Evolutionary conservation across 2,113 vertebrate genomes (phyloP).

Genomic region (Heliornis fulica): DNA sequence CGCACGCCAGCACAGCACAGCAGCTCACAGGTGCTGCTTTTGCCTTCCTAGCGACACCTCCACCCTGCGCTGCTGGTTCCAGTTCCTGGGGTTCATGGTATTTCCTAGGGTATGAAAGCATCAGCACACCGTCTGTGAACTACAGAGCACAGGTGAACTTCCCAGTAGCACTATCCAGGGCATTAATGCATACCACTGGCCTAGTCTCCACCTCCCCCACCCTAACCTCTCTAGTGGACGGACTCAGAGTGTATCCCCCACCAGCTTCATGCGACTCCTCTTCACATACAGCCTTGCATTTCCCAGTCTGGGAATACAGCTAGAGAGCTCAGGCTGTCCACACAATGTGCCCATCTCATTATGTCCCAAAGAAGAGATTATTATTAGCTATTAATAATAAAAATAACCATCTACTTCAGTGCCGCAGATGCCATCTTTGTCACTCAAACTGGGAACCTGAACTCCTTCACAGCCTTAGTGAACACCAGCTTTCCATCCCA

Average conservation of each 20-base stretch:
- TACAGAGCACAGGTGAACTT: rapidly evolving
- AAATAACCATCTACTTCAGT: neutral
- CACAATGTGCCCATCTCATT: neutral
- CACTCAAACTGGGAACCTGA: neutral
- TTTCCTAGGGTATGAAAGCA: rapidly evolving
- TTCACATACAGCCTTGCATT: neutral
- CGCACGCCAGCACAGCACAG: neutral
- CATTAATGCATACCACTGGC: neutral
- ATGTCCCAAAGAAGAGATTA: neutral
- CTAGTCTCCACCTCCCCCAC: neutral
- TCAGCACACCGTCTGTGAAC: rapidly evolving
- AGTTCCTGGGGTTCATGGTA: neutral
- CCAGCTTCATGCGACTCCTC: neutral
- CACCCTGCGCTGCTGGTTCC: neutral
- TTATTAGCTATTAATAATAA: neutral
- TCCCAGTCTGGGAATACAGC: neutral
- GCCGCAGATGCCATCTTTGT: neutral
- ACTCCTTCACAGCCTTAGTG: neutral
- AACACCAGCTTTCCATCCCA: neutral
- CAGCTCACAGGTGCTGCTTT: neutral
- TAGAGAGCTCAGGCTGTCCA: neutral
- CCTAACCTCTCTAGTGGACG: neutral
- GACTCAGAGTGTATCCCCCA: neutral
- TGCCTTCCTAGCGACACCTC: neutral
- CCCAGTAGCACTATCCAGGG: neutral